These are phyloP conservation scores for Orthosia cruda DNA, from an alignment of 2,888 invertebrate genomes.

Conservation along the genomic window DNA sequence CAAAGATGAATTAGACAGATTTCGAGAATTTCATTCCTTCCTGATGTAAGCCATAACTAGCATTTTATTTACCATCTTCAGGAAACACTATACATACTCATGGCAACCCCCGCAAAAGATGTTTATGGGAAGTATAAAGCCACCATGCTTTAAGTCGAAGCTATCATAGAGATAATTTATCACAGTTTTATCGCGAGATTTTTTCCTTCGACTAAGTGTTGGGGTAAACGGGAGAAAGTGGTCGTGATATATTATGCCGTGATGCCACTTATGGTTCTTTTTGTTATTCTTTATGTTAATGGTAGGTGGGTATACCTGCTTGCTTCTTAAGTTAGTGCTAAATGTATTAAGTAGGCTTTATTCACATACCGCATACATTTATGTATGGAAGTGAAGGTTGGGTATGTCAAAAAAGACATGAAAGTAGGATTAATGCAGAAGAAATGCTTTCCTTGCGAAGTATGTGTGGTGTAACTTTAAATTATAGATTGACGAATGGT, in stretches of 20 bases:
- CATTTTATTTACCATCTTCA: not conserved
- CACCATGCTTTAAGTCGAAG: conserved; percentile 82
- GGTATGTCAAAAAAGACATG: too few relatives aligned
- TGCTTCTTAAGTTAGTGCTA: not conserved
- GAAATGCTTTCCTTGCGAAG: too few relatives aligned
- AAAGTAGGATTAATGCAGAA: too few relatives aligned
- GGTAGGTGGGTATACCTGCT: not conserved
- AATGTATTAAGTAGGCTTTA: not conserved
- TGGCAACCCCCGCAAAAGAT: conserved; percentile 50
- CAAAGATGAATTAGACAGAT: too few relatives aligned
- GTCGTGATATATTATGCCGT: conserved; percentile 73
- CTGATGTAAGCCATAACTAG: not conserved
- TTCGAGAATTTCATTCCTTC: not conserved
- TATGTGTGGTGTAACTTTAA: too few relatives aligned
- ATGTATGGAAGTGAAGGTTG: too few relatives aligned
- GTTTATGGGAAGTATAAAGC: conserved; percentile 71
- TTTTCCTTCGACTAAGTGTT: conserved; percentile 75
- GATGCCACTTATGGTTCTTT: conserved; percentile 51
- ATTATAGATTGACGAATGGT: too few relatives aligned
- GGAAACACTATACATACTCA: conserved; percentile 41
- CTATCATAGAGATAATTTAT: conserved; percentile 87
- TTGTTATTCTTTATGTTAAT: conserved; percentile 36
- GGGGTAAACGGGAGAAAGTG: conserved; percentile 73
- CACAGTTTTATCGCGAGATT: conserved; percentile 84
- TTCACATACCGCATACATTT: not conserved